Conservation (phyloP, 2,888 invertebrate species). For the Hirtodrosophila trivittata region DNA sequence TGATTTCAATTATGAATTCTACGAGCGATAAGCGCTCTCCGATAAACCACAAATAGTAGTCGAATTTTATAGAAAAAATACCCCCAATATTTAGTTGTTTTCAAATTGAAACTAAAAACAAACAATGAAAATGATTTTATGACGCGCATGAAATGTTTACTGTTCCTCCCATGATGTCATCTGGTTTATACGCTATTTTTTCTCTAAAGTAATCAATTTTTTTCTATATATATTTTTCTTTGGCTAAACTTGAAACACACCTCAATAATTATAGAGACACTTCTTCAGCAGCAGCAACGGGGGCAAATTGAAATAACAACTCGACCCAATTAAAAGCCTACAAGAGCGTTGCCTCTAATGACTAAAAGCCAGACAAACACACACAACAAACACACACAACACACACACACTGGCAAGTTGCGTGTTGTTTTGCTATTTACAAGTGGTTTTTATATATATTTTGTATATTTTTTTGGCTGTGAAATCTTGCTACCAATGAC, state of each 20-base stretch:
- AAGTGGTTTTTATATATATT: constrained; percentile 34
- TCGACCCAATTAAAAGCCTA: constrained; percentile 60
- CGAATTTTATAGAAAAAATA: constrained; percentile 6
- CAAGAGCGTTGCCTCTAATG: constrained; percentile 47
- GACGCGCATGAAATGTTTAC: constrained; percentile 37
- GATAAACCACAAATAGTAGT: constrained; percentile 53
- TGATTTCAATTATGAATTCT: constrained; percentile 48
- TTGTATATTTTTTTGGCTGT: constrained; percentile 18
- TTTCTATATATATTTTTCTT: too few species aligned
- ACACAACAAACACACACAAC: constrained; percentile 3
- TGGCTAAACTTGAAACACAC: constrained; percentile 39
- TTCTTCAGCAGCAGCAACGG: constrained; percentile 37
- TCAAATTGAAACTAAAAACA: constrained; percentile 45
- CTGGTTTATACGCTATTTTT: background rate
- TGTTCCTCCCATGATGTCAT: constrained; percentile 42
- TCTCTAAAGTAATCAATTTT: too few species aligned
- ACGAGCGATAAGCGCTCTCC: constrained; percentile 44
- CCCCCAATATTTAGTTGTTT: constrained; percentile 15
- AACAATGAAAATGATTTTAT: constrained; percentile 25
- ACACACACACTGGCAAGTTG: constrained; percentile 10
- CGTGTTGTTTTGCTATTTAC: constrained; percentile 36
- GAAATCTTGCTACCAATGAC: constrained; percentile 40
- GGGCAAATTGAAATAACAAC: constrained; percentile 55
- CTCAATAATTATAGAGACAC: constrained; percentile 52
- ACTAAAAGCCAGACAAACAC: constrained; percentile 27